Percentiles rank a stretch among this genome's conserved stretches.
Evolutionary conservation across 2,888 invertebrate species (phyloP).

Genomic region (Idaea biselata): DNA sequence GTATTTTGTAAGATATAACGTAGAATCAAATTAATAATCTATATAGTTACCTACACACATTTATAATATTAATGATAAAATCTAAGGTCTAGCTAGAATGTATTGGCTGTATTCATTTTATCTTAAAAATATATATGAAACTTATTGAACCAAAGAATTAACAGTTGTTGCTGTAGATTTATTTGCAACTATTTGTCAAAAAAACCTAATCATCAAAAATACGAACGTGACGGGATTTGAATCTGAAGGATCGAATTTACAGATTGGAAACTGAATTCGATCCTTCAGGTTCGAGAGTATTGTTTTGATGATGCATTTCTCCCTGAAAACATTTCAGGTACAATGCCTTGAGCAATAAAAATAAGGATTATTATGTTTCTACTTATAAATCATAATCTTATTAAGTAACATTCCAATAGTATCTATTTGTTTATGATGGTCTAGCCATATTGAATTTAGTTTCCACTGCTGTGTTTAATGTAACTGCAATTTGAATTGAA

Average conservation of each 20-base stretch:
- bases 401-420: neutral
- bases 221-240: no score
- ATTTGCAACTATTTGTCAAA: no score
- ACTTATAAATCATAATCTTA: neutral
- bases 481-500: no score
- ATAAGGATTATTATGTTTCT: neutral
- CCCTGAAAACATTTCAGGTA: no score
- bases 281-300: no score
- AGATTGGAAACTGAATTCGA: no score
- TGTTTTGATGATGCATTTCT: no score
- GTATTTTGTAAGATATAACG: slow-evolving; percentile 46
- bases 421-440: neutral
- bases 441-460: no score
- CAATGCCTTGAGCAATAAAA: no score
- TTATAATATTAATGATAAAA: slow-evolving; percentile 10
- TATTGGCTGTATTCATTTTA: slow-evolving; percentile 6
- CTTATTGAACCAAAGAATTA: slow-evolving; percentile 14
- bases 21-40: slow-evolving; percentile 44
- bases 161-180: slow-evolving; percentile 1
- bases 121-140: slow-evolving; percentile 6
- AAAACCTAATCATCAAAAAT: neutral
- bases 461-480: no score
- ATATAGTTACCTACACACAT: slow-evolving; percentile 59
- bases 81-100: slow-evolving; percentile 6
- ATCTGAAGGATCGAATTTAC: no score